A percentile compares a stretch with the other conserved stretches of the same genome.
Conservation (phyloP, 2,888 invertebrate species). For the Aspidapion aeneum region DNA sequence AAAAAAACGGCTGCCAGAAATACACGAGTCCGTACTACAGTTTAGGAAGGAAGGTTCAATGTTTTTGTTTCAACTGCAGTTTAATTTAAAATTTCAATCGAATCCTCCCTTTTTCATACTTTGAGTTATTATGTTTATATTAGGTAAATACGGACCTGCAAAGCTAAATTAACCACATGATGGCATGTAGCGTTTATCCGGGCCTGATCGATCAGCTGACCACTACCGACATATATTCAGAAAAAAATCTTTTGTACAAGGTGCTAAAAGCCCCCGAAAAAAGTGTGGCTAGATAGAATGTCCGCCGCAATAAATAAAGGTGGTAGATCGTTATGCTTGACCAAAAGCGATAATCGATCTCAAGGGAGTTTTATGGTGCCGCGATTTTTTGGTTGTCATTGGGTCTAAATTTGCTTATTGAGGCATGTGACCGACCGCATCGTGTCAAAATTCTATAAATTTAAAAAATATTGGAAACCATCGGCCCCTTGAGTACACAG, state of each 20-base stretch:
- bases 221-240: background rate
- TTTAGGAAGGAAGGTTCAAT: too few relatives aligned
- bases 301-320: constrained; percentile 24
- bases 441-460: background rate
- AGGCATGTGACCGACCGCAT: too few relatives aligned
- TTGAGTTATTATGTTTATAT: too few relatives aligned
- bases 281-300: constrained; percentile 21
- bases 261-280: constrained; percentile 11
- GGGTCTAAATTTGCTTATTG: background rate
- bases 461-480: background rate
- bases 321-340: constrained; percentile 34
- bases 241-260: background rate
- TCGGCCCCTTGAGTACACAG: too few relatives aligned
- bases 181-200: background rate
- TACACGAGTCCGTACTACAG: too few relatives aligned
- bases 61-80: too few relatives aligned
- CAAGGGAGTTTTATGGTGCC: constrained; percentile 23
- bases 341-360: constrained; percentile 24
- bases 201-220: background rate
- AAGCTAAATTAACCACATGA: background rate
- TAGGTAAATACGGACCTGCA: background rate
- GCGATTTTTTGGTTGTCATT: constrained; percentile 26
- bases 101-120: too few relatives aligned
- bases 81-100: too few relatives aligned
- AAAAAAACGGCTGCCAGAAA: too few relatives aligned